Evolutionary conservation across 1,140 invertebrate genomes (phyloP), one percentile per base, ranked within the genome.

Genomic region (Drosophila nigrodunni): DNA sequence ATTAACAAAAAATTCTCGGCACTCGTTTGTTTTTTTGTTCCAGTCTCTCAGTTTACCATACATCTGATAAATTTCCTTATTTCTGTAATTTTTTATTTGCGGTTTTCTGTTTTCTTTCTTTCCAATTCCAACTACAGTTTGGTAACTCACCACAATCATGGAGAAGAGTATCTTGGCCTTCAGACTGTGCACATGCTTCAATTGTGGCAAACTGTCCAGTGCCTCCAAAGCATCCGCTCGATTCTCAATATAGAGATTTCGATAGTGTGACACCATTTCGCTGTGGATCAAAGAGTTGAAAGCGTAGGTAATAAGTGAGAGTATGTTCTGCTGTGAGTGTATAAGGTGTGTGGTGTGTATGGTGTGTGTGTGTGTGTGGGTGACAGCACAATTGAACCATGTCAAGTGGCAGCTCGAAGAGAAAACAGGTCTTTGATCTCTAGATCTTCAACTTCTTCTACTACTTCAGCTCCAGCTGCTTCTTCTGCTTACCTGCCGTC

Each of bases 111-210:
- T 30, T 30, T 30, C 25, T 30, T 30, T 30, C 25, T 30, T 30
- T 18, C 15, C 18, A 21, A 10, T 47, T 13, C 8, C 1, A 47
- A 9, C 21, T 3, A 18, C 50, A 41, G 25, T 39, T 34, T 46
- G 10, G 13, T 6, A 21, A 96, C 96, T 96, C 94, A 98, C 98
- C 93, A 98, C 97, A 80, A 98, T 95, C 49, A 98, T 96, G 54
- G 98, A 98, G 92, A 98, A 98, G 41, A 99, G 94, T 67, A 99
- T 97, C 94, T 98, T 99, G 44, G 95, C 95, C 93, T 98, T 98
- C 21, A 98, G 94, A 87, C 98, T 97, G 62, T 96, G 95, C 0
- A 96, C 96, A 60, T 97, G 95, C 50, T 95, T 94, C 8, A 99
- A 94, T 54, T 97, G 95, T 7, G 95, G 94, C 9, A 98, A 93